A percentile compares a stretch with the other conserved stretches of the same genome.
phyloP scores from a whole-genome alignment of 2,888 invertebrate genomes.

The Ennomos fuscantarius region DNA sequence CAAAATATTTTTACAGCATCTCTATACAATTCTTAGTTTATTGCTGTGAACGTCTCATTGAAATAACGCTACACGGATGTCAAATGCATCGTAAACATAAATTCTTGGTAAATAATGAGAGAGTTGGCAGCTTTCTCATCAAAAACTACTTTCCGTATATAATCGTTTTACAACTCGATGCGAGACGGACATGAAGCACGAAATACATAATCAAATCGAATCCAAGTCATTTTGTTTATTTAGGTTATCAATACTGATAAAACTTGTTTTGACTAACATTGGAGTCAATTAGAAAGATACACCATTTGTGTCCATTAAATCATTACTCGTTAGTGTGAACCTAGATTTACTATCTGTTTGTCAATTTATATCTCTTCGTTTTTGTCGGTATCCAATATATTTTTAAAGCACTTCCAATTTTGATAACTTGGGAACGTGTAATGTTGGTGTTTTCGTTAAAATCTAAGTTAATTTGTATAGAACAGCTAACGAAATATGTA shows the following conservation, averaged over 20 bases:
- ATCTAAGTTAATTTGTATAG: too few relatives aligned
- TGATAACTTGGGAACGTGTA: too few relatives aligned
- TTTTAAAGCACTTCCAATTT: too few relatives aligned
- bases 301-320: constrained; percentile 12
- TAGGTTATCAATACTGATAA: constrained; percentile 33
- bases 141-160: constrained; percentile 35
- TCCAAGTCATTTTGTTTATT: constrained; percentile 20
- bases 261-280: constrained; percentile 33
- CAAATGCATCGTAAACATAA: constrained; percentile 35
- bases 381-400: too few relatives aligned
- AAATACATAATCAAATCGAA: constrained; percentile 1
- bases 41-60: constrained; percentile 18
- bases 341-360: constrained; percentile 8
- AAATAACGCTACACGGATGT: constrained; percentile 30
- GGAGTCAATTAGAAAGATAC: constrained; percentile 19
- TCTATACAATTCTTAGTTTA: constrained; percentile 14
- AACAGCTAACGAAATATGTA: too few relatives aligned
- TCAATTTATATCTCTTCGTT: too few relatives aligned
- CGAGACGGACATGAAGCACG: constrained; percentile 14
- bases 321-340: constrained; percentile 4
- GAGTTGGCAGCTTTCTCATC: constrained; percentile 31
- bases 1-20: constrained; percentile 10
- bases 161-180: constrained; percentile 26
- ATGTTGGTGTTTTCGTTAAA: too few relatives aligned
- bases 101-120: constrained; percentile 31